Evolutionary conservation across 2,113 vertebrate species (phyloP).

Genomic region (Tragelaphus buxtoni): DNA sequence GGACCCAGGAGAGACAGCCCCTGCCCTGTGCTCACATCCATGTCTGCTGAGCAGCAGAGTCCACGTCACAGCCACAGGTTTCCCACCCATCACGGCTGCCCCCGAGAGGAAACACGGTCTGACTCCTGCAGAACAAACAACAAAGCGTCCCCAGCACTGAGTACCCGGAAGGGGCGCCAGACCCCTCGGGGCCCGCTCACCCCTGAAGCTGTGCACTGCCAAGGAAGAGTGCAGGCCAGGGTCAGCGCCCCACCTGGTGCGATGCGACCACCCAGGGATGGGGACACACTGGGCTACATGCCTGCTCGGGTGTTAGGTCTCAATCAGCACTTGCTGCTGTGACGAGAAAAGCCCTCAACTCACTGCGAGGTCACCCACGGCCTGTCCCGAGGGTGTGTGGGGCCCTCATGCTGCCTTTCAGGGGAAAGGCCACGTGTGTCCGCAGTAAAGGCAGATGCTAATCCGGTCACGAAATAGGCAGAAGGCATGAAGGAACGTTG

Average conservation of each 20-base stretch:
- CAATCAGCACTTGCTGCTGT: neutral
- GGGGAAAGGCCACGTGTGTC: neutral
- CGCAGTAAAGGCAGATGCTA: neutral
- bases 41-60: neutral
- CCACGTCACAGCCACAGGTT: neutral
- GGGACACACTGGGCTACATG: neutral
- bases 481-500: neutral
- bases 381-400: neutral
- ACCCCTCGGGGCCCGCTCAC: neutral
- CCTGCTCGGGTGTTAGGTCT: neutral
- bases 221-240: slow-evolving; percentile 50
- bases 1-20: slow-evolving; percentile 20
- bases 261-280: neutral
- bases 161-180: neutral
- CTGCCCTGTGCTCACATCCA: neutral
- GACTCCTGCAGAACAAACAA: slow-evolving; percentile 48
- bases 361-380: neutral
- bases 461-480: neutral
- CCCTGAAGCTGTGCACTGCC: neutral
- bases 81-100: neutral
- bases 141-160: neutral
- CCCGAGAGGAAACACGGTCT: slow-evolving; percentile 28
- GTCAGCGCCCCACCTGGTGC: neutral
- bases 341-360: neutral
- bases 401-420: neutral